Conservation (phyloP, 2,888 invertebrate species). For the Osmoderma eremita region DNA sequence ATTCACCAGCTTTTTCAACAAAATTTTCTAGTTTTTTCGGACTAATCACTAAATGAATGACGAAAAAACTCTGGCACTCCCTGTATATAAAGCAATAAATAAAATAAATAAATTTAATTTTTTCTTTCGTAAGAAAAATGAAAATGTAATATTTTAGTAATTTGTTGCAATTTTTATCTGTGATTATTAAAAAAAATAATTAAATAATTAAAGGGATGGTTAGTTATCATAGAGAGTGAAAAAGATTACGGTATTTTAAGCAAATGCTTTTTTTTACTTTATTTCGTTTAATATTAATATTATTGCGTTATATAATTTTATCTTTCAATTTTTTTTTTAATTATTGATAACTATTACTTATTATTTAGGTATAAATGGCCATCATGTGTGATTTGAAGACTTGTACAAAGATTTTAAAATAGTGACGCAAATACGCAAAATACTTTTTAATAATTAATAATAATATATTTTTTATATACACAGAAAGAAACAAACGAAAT, state of each 20-base stretch:
- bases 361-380: slow-evolving; percentile 17
- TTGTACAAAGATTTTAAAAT: slow-evolving; percentile 33
- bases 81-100: slow-evolving; percentile 33
- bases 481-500: slow-evolving; percentile 8
- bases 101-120: background rate
- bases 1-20: too few species aligned
- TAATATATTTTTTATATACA: slow-evolving; percentile 40
- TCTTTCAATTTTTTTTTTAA: slow-evolving; percentile 13
- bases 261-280: background rate
- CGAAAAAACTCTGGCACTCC: too few species aligned
- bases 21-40: too few species aligned
- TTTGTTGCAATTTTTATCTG: slow-evolving; percentile 52
- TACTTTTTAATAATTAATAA: slow-evolving; percentile 28
- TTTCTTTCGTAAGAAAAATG: slow-evolving; percentile 7
- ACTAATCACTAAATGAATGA: too few species aligned
- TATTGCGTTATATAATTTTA: slow-evolving; percentile 12
- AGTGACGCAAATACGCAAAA: slow-evolving; percentile 6
- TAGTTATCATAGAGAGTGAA: slow-evolving; percentile 3
- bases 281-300: slow-evolving; percentile 26
- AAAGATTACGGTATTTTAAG: background rate
- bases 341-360: background rate
- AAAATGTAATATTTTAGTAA: slow-evolving; percentile 38
- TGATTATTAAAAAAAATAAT: slow-evolving; percentile 45
- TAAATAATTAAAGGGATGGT: slow-evolving; percentile 14
- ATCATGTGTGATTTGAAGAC: slow-evolving; percentile 16